Base-by-base conservation (phyloP, 2,797 vertebrate species). In the Bovichtus variegatus region DNA sequence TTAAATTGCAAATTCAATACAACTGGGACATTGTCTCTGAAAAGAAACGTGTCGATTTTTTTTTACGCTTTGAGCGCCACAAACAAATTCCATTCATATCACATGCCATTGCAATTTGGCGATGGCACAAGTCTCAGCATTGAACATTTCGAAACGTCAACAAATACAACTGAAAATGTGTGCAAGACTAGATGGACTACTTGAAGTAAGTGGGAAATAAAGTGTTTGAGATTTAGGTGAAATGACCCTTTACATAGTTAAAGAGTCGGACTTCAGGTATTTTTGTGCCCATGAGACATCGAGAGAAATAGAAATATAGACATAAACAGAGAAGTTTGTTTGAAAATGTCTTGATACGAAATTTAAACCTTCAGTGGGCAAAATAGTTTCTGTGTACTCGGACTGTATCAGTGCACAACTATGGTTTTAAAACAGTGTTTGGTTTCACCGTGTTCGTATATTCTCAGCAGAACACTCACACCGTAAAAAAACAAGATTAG, bases 401-500 rank as follows among this genome's bases (percentile, higher is more conserved):
- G 8, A 19, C 11, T 7, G 19, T 31, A 36, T 44, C 59, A 3
- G 38, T 41, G 29, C 13, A 3, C 54, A 21, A n/a, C 58, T 54
- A 55, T 38, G 31, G 4, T 71, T 67, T 78, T 55, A 31, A 40
- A 66, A 53, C 11, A 5, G 29, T 38, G 5, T 50, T 36, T 46
- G 29, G 19, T 73, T 76, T 74, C 4, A 27, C 60, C 15, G 13
- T 67, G 58, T 64, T 51, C 27, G 9, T 19, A 29, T 36, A 58
- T 40, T 65, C 41, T 23, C 51, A 38, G 68, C 66, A 38, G 57
- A 68, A 80, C 61, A 59, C 65, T 78, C 75, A 16, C 46, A 75
- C 51, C 72, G 16, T 85, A 60, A 81, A 84, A 82, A 80, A 34
- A 85, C 18, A 63, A 70, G 87, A 89, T 87, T 76, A 84, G 64